Percentiles rank a stretch among this genome's conserved stretches.
Conservation (phyloP, 2,113 vertebrate genomes). For the Etheostoma spectabile region DNA sequence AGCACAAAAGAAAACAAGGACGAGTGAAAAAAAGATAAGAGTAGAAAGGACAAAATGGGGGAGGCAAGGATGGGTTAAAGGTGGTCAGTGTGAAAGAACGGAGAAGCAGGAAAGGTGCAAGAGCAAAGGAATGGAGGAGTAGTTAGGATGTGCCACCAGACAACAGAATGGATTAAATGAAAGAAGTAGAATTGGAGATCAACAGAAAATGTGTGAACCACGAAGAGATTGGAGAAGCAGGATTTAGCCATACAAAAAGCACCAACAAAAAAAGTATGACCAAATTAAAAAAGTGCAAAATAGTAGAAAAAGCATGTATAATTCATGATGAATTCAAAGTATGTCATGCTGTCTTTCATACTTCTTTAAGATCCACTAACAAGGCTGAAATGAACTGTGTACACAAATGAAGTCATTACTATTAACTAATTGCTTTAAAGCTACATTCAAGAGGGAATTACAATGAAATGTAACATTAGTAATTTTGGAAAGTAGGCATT, state of each 20-base stretch:
- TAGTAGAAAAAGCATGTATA: conserved; percentile 48
- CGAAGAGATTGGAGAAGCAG: not conserved
- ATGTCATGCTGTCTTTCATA: conserved; percentile 61
- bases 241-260: not conserved
- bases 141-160: not conserved
- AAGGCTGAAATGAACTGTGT: conserved; percentile 16
- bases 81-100: not conserved
- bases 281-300: conserved; percentile 26
- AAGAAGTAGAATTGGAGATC: not conserved
- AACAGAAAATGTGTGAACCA: not conserved
- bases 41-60: conserved; percentile 6
- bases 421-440: not conserved
- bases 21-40: conserved; percentile 15
- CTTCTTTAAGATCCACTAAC: conserved; percentile 21
- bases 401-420: not conserved
- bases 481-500: not conserved
- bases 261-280: not conserved
- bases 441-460: not conserved
- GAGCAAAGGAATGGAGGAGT: conserved; percentile 10
- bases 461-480: not conserved
- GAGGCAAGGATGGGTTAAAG: not conserved
- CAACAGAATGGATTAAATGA: not conserved
- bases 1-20: conserved; percentile 41
- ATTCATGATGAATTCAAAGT: conserved; percentile 46
- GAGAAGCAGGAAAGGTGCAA: not conserved